A percentile compares a stretch with the other conserved stretches of the same genome.
Evolutionary conservation across 2,797 vertebrate genomes (phyloP).

Genomic region (Hypotaenidia okinawae): DNA sequence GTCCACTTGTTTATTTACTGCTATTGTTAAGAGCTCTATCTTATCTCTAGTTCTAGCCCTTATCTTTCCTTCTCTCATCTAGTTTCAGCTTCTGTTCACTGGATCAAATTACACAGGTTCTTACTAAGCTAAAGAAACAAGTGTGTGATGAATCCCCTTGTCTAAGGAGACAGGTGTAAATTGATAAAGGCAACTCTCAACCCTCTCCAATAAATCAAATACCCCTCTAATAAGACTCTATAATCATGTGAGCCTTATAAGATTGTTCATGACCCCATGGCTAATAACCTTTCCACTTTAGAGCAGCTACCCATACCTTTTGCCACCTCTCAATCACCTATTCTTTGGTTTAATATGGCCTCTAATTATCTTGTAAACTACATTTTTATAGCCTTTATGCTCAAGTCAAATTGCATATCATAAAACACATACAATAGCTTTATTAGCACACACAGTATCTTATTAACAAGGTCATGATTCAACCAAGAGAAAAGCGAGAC

Average conservation of each 20-base stretch:
- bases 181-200: background rate
- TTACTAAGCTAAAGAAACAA: background rate
- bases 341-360: background rate
- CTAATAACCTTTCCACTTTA: background rate
- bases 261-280: background rate
- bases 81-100: background rate
- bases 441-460: background rate
- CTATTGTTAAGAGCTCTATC: background rate
- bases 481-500: background rate
- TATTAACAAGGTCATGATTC: conserved; percentile 22
- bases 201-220: background rate
- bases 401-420: background rate
- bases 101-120: background rate
- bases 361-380: background rate
- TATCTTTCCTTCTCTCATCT: background rate
- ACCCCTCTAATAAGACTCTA: background rate
- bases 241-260: background rate
- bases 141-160: background rate
- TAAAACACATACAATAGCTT: background rate
- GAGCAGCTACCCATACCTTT: background rate
- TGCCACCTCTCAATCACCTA: background rate
- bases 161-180: background rate
- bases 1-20: background rate
- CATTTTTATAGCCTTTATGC: background rate
- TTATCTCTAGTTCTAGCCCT: background rate